Evolutionary conservation across 92 coral and sea anemone genomes (phyloP), one percentile per base, ranked within the genome.

Genomic region (Hydrozoanthus gracilis): DNA sequence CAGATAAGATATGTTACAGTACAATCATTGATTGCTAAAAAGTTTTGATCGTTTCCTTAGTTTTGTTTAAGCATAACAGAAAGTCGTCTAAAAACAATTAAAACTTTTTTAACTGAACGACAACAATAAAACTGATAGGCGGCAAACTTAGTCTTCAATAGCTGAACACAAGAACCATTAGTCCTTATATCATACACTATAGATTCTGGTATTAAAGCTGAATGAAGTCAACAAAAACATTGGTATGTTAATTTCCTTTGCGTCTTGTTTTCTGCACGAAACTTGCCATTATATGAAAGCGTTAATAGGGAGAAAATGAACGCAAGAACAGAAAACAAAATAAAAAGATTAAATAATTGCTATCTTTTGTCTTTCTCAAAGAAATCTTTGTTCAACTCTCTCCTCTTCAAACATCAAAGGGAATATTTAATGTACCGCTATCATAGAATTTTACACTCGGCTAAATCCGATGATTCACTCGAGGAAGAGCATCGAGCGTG

Each of bases 341-440:
- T 87, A 88, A 66, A 14, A 87, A 78, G 95, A 91, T 94, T 90
- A 94, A 87, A 91, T 88, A 92, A 94, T 92, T 91, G 98, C 88
- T 87, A 71, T 78, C 92, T 82, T 88, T 94, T 94, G 98, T 92
- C 73, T 86, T 27, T 55, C 58, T 77, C 83, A 90, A 91, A 89
- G 92, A 92, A 90, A 87, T 91, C 82, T 91, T 89, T 94, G 98
- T 92, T 84, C 90, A 44, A 60, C 9, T 44, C 46, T 62, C 13
- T 64, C 17, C 12, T 5, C 61, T 73, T 62, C 73, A 62, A 70
- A 94, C 98, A 90, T 94, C 98, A 94, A 94, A 94, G 85, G 91
- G 87, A 94, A 88, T 87, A 69, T 69, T n/a, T 88, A 75, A 77
- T 82, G 58, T 76, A 88, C 98, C 98, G 98, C 95, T 67, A 58